Conservation (phyloP, 1,140 invertebrate species). For the Telenomus remus region DNA sequence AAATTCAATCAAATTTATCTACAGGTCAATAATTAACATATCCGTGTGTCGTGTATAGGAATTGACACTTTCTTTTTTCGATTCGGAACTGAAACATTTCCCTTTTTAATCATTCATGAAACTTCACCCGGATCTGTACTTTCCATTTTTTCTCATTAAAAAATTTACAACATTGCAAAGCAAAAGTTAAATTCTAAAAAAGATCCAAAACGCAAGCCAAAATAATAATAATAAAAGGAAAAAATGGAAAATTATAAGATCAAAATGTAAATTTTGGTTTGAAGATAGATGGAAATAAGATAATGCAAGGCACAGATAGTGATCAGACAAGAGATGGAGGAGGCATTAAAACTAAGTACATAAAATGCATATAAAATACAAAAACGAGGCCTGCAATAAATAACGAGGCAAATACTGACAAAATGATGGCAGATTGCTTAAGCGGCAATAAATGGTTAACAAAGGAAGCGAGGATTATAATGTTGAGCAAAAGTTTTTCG, state of each 20-base stretch:
- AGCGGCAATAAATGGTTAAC: slow-evolving; percentile 14
- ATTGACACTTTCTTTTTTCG: slow-evolving; percentile 38
- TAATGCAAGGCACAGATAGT: too few species aligned
- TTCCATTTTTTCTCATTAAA: background rate
- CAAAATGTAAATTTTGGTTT: too few species aligned
- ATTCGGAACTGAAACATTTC: slow-evolving; percentile 37
- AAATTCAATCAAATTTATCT: slow-evolving; percentile 1
- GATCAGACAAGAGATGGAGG: too few species aligned
- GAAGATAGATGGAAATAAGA: too few species aligned
- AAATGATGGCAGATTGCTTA: slow-evolving; percentile 3
- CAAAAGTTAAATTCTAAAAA: background rate
- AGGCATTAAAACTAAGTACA: too few species aligned
- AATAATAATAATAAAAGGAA: too few species aligned
- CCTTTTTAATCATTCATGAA: slow-evolving; percentile 51
- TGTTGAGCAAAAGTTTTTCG: slow-evolving; percentile 27
- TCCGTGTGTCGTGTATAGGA: slow-evolving; percentile 20
- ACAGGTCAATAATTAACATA: slow-evolving; percentile 16
- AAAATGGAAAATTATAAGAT: too few species aligned
- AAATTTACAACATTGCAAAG: background rate
- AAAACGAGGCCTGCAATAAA: slow-evolving; percentile 7
- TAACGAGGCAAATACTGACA: slow-evolving; percentile 14
- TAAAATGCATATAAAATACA: too few species aligned
- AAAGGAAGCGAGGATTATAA: slow-evolving; percentile 20
- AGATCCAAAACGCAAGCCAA: too few species aligned
- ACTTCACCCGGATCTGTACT: slow-evolving; percentile 32